Percentiles rank a stretch among this genome's conserved stretches.
phyloP scores from a whole-genome alignment of 1,140 invertebrate species.

The Neodiprion virginianus region DNA sequence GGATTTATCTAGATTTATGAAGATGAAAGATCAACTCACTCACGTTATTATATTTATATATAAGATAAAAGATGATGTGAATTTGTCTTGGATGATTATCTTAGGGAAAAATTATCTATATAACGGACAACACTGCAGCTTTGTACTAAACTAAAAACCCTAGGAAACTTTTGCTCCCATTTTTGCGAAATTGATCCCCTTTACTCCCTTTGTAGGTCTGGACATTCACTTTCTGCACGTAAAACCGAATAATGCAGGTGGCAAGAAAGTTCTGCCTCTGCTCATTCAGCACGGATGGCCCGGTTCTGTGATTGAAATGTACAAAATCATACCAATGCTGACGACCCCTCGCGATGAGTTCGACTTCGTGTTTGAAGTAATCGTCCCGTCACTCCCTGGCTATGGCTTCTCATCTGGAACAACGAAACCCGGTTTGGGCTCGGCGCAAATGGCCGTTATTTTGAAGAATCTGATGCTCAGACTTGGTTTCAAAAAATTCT shows the following conservation, averaged over 20 bases:
- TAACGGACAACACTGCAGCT: too few species aligned
- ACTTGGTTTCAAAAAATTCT: conserved; percentile 76
- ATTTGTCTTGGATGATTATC: too few species aligned
- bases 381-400: conserved; percentile 83
- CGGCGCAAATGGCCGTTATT: conserved; percentile 72
- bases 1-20: too few species aligned
- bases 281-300: conserved; percentile 88
- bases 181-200: too few species aligned
- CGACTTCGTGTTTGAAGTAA: conserved; percentile 79
- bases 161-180: too few species aligned
- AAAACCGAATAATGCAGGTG: conserved; percentile 59
- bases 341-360: conserved; percentile 64
- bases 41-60: too few species aligned
- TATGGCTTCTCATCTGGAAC: conserved; percentile 83
- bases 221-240: conserved; percentile 78
- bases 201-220: conserved; percentile 61
- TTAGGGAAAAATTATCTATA: too few species aligned
- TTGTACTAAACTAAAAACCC: too few species aligned
- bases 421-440: conserved; percentile 67
- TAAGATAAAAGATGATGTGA: too few species aligned
- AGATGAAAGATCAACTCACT: too few species aligned
- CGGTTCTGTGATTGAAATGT: conserved; percentile 83
- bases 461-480: conserved; percentile 83
- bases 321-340: conserved; percentile 74
- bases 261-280: conserved; percentile 67